phyloP scores from a whole-genome alignment of 2,113 vertebrate species.

The Scartelaos histophorus region DNA sequence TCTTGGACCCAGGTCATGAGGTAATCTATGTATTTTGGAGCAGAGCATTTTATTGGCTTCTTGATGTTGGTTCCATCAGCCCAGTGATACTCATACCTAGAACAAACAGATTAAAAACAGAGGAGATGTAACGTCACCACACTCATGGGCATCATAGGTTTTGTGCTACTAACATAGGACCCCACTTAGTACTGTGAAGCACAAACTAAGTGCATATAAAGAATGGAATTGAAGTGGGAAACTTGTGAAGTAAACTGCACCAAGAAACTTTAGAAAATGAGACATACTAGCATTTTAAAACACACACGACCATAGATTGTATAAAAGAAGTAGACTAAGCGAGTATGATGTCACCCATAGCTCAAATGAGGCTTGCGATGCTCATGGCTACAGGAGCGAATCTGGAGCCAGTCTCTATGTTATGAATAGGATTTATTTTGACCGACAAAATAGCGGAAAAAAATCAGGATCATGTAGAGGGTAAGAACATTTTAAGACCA shows the following conservation, averaged over 20 bases:
- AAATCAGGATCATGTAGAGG: too few relatives aligned
- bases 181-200: too few relatives aligned
- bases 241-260: background rate
- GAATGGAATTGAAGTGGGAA: background rate
- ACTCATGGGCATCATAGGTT: background rate
- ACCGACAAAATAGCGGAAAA: too few relatives aligned
- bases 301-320: too few relatives aligned
- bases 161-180: background rate
- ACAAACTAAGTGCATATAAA: background rate
- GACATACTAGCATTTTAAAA: background rate
- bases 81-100: slow-evolving; percentile 96
- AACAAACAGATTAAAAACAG: background rate
- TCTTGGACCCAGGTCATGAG: slow-evolving; percentile 98
- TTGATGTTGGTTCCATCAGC: slow-evolving; percentile 97
- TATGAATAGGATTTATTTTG: too few relatives aligned
- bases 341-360: too few relatives aligned
- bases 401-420: too few relatives aligned
- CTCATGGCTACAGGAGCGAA: too few relatives aligned
- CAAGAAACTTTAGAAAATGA: background rate
- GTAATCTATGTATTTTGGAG: slow-evolving; percentile 95
- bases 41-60: slow-evolving; percentile 95
- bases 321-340: too few relatives aligned
- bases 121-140: background rate
- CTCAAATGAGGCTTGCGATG: too few relatives aligned
- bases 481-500: too few relatives aligned